Conservation (phyloP, 2,888 invertebrate species). For the Phania funesta region DNA sequence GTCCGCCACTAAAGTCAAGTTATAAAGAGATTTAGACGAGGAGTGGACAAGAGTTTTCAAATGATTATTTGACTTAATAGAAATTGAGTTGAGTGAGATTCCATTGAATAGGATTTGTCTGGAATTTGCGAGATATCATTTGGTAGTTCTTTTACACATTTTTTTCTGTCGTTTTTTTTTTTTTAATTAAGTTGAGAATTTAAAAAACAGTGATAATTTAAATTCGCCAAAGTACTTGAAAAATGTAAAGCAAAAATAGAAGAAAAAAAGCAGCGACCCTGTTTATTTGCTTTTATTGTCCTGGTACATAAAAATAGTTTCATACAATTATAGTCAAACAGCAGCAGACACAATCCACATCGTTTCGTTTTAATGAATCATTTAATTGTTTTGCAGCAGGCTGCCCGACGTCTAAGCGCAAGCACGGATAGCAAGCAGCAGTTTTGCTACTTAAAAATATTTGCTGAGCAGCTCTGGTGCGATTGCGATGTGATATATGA, state of each 20-base stretch:
- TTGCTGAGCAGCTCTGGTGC: background rate
- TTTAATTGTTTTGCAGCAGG: constrained; percentile 63
- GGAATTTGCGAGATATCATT: constrained; percentile 59
- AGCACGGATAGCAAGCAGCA: constrained; percentile 10
- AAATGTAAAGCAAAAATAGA: background rate
- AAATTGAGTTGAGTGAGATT: constrained; percentile 40
- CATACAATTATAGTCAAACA: background rate
- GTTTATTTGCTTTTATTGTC: constrained; percentile 31
- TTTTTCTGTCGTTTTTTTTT: background rate
- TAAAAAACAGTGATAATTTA: constrained; percentile 31
- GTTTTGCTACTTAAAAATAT: constrained; percentile 22
- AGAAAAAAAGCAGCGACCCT: background rate
- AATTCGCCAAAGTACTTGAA: constrained; percentile 18
- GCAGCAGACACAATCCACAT: constrained; percentile 2
- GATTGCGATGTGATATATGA: background rate
- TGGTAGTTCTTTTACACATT: constrained; percentile 10
- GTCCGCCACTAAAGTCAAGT: constrained; percentile 12
- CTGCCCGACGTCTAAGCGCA: constrained; percentile 4
- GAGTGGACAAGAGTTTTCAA: constrained; percentile 32
- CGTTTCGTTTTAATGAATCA: constrained; percentile 63
- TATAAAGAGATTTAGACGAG: background rate
- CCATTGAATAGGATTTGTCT: constrained; percentile 62
- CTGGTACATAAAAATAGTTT: constrained; percentile 40
- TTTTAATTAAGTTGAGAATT: background rate
- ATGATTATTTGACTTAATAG: constrained; percentile 52